These are phyloP conservation scores for Hassar affinis DNA, from an alignment of 2,113 vertebrate genomes.

Conservation along the genomic window DNA sequence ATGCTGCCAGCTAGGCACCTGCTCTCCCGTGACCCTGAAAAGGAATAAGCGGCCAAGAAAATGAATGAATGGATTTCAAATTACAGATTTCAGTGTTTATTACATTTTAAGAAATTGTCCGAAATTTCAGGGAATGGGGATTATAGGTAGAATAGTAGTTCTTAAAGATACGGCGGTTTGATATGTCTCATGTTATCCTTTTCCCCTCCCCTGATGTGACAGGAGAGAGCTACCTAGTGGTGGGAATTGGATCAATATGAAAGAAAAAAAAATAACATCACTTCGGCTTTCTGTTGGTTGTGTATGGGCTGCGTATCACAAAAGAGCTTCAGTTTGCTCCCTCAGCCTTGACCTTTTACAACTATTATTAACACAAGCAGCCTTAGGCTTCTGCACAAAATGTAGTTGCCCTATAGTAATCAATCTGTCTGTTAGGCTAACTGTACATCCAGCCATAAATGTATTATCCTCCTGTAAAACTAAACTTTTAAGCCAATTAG, in stretches of 20 bases:
- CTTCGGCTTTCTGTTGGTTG: not conserved
- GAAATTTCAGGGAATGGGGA: too few species aligned
- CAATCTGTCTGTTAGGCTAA: not conserved
- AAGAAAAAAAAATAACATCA: not conserved
- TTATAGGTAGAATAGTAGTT: not conserved
- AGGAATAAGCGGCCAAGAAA: too few species aligned
- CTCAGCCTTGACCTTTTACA: slow-evolving; percentile 43
- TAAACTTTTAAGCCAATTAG: not conserved
- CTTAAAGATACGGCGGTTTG: not conserved
- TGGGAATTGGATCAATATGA: not conserved
- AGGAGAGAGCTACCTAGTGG: not conserved
- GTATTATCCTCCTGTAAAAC: not conserved
- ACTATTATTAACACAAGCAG: not conserved
- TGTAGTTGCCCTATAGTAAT: not conserved
- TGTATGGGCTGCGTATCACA: slow-evolving; percentile 32
- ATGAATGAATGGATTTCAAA: too few species aligned
- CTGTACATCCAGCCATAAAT: not conserved
- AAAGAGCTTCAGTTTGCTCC: slow-evolving; percentile 26
- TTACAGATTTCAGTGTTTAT: too few species aligned
- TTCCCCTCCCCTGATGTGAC: not conserved
- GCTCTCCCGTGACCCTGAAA: too few species aligned
- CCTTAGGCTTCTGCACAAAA: not conserved
- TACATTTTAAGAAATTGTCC: too few species aligned
- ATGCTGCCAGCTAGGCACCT: too few species aligned
- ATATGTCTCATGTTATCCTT: not conserved